These are phyloP conservation scores for Drosophila imparisetae DNA, from an alignment of 2,888 invertebrate species.

Conservation along the genomic window DNA sequence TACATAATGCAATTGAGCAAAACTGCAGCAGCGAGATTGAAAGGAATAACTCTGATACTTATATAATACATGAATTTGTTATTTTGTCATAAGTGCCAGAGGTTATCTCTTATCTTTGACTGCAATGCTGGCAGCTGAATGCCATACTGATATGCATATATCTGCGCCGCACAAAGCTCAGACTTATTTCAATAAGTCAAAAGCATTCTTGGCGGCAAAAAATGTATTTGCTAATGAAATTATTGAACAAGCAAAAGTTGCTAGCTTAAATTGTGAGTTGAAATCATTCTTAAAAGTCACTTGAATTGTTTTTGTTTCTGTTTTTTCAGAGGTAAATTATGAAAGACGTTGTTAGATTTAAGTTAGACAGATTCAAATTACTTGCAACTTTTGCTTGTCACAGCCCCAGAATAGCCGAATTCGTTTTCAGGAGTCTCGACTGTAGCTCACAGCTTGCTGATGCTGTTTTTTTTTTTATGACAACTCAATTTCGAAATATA, in stretches of 20 bases:
- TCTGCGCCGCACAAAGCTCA: background rate
- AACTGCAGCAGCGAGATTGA: slow-evolving; percentile 1
- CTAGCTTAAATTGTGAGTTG: background rate
- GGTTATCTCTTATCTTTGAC: background rate
- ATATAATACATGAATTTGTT: background rate
- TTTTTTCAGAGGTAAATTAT: background rate
- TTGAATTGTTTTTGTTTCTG: background rate
- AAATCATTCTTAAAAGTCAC: background rate
- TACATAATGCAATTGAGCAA: slow-evolving; percentile 12
- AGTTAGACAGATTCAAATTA: background rate
- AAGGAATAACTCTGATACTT: background rate
- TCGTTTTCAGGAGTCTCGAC: slow-evolving; percentile 7
- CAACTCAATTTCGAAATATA: slow-evolving; percentile 77
- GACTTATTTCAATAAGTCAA: background rate
- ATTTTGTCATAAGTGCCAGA: background rate
- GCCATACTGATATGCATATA: background rate
- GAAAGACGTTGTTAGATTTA: background rate
- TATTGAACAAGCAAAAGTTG: background rate
- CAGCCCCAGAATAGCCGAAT: background rate
- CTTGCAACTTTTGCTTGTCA: background rate
- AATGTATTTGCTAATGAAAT: background rate
- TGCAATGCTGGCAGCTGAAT: background rate
- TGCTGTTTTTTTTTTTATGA: slow-evolving; percentile 62
- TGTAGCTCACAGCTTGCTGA: slow-evolving; percentile 40
- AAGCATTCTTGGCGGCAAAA: background rate